Percentiles rank a stretch among this genome's conserved stretches.
phyloP scores from a whole-genome alignment of 37 sponge, comb jelly and placozoan genomes.

The Mnemiopsis leidyi region DNA sequence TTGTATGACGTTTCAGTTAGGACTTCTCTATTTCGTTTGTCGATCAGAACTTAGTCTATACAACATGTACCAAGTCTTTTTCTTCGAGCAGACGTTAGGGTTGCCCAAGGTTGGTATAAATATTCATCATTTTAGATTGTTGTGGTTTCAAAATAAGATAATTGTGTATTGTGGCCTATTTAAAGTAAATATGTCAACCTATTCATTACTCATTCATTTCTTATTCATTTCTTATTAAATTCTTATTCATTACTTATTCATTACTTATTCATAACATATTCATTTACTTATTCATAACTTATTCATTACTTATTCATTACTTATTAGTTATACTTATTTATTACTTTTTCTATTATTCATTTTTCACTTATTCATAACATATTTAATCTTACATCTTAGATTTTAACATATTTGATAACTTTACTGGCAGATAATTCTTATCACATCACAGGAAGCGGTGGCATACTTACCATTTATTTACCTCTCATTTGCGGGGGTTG shows the following conservation, averaged over 20 bases:
- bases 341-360: no score
- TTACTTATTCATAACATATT: no score
- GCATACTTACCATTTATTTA: background rate
- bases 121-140: background rate
- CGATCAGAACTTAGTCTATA: background rate
- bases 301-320: no score
- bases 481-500: background rate
- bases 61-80: background rate
- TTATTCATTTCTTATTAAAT: no score
- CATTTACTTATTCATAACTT: no score
- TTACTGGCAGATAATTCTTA: background rate
- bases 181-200: no score
- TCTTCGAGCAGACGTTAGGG: background rate
- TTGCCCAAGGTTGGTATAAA: background rate
- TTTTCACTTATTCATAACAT: no score
- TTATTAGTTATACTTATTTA: no score
- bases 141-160: no score
- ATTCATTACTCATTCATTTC: no score
- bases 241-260: no score
- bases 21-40: constrained; percentile 5
- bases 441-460: background rate
- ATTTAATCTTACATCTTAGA: background rate
- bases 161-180: no score
- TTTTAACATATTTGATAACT: background rate
- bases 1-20: background rate